Percentiles rank a stretch among this genome's conserved stretches.
Conservation (phyloP, 1,140 invertebrate species). For the Aradophagus sp. region DNA sequence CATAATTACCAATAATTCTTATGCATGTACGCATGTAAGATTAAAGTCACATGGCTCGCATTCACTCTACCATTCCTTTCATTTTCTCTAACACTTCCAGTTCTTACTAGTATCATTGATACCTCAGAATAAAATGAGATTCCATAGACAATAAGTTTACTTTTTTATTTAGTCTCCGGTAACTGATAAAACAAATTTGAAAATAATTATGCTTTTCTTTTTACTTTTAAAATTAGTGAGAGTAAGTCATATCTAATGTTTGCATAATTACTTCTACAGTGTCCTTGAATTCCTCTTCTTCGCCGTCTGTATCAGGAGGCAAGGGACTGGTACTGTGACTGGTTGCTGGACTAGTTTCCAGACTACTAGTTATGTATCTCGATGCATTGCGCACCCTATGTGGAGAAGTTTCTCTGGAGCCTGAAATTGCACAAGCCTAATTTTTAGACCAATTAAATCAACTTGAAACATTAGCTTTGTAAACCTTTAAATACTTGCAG, state of each 20-base stretch:
- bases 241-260: conserved; percentile 15
- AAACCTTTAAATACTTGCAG: too few relatives aligned
- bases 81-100: conserved; percentile 26
- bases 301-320: conserved; percentile 80
- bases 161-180: neutral
- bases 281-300: conserved; percentile 84
- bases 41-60: too few relatives aligned
- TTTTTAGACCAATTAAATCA: conserved; percentile 8
- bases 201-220: too few relatives aligned
- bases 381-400: conserved; percentile 71
- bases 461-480: too few relatives aligned
- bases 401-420: conserved; percentile 79
- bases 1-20: too few relatives aligned
- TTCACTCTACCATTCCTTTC: conserved; percentile 17
- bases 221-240: conserved; percentile 3
- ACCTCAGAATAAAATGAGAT: conserved; percentile 2
- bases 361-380: conserved; percentile 71
- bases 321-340: conserved; percentile 74
- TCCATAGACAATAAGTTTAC: neutral
- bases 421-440: conserved; percentile 61
- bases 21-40: too few relatives aligned
- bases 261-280: conserved; percentile 79
- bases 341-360: conserved; percentile 73
- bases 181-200: too few relatives aligned
- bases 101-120: conserved; percentile 7